Conservation (phyloP, 2,113 vertebrate species). For the Indri indri region DNA sequence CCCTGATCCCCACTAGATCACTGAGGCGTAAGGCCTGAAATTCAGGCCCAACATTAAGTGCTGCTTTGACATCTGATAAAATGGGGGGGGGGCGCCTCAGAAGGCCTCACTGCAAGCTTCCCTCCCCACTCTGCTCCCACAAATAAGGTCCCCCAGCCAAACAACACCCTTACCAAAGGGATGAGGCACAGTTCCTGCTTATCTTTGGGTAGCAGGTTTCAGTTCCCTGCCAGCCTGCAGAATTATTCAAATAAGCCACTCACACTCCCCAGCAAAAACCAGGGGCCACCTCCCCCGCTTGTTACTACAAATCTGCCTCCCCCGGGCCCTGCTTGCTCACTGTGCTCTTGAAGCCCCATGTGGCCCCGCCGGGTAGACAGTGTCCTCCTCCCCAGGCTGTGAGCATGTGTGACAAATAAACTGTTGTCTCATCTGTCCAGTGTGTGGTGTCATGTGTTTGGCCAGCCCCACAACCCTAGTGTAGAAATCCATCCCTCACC, state of each 20-base stretch:
- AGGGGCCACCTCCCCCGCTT: not conserved
- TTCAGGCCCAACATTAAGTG: not conserved
- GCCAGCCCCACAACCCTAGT: no score
- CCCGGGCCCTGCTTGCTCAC: not conserved
- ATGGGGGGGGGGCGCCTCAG: not conserved
- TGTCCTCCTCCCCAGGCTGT: not conserved
- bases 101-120: not conserved
- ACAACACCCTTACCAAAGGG: not conserved
- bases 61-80: not conserved
- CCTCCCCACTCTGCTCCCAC: not conserved
- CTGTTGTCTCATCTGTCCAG: not conserved
- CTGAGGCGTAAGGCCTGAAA: not conserved
- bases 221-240: no score
- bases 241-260: not conserved
- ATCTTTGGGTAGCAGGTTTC: no score
- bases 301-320: not conserved
- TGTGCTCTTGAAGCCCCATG: not conserved
- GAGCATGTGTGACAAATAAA: not conserved
- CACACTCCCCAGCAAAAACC: not conserved
- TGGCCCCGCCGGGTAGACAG: accelerated
- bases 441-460: not conserved
- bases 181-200: not conserved
- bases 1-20: not conserved
- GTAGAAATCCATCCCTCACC: not conserved
- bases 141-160: not conserved